phyloP scores from a whole-genome alignment of 92 coral and sea anemone genomes.

The Epizoanthus stellaris region DNA sequence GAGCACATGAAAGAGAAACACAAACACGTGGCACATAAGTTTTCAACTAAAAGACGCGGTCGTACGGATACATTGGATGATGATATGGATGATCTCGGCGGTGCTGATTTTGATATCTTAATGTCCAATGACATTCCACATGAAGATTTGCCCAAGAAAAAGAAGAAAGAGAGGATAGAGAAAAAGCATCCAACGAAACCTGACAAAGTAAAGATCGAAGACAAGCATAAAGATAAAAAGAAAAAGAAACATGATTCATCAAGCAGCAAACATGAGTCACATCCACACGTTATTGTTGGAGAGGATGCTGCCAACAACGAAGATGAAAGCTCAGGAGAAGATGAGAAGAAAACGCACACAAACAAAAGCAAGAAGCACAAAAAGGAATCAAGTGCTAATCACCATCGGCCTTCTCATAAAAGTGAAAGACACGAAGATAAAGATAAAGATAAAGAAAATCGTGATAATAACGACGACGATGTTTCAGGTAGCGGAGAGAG shows the following conservation, averaged over 20 bases:
- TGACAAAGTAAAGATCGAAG: not conserved
- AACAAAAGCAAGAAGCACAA: conserved; percentile 24
- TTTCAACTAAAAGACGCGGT: not conserved
- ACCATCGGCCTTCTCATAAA: not conserved
- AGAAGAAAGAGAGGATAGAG: conserved; percentile 15
- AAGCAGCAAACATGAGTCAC: conserved; percentile 20
- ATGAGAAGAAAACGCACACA: conserved; percentile 15
- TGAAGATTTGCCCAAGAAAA: conserved; percentile 49
- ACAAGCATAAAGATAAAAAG: not conserved
- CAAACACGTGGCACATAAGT: not conserved
- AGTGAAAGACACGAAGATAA: not conserved
- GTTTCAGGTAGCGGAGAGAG: conserved; percentile 32
- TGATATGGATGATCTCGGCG: conserved; percentile 82
- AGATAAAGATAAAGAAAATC: not conserved
- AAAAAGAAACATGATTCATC: conserved; percentile 1
- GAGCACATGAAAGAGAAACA: not conserved
- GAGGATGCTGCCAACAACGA: conserved; percentile 51
- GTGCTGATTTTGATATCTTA: conserved; percentile 88
- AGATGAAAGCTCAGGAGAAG: conserved; percentile 27
- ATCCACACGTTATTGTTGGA: conserved; percentile 57
- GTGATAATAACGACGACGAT: not conserved
- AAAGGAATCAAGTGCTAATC: conserved; percentile 7
- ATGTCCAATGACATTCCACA: conserved; percentile 91
- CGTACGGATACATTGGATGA: conserved; percentile 2
- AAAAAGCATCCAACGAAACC: not conserved